Evolutionary conservation across 30 jellyfish, hydroid and myxozoan genomes (phyloP).

Genomic region (Nemopilema nomurai): DNA sequence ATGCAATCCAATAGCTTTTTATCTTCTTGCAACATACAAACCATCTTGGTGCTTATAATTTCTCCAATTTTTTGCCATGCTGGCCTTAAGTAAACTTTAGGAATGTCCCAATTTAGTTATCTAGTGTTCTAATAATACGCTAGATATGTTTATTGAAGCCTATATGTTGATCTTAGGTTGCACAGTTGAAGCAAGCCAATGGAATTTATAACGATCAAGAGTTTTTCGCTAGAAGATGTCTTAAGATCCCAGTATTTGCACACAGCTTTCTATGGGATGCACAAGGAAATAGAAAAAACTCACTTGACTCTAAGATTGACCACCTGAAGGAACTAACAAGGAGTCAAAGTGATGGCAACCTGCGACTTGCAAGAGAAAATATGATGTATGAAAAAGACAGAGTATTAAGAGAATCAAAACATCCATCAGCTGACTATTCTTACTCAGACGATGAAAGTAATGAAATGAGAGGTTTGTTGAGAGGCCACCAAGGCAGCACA

Average conservation of each 20-base stretch:
- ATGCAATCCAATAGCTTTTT: too few species aligned
- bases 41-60: too few species aligned
- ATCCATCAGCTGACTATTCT: slow-evolving; percentile 3
- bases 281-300: slow-evolving; percentile 6
- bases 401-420: neutral
- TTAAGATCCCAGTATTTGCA: slow-evolving; percentile 56
- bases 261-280: slow-evolving; percentile 55
- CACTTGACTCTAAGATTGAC: slow-evolving; percentile 4
- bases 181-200: slow-evolving; percentile 74
- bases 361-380: slow-evolving; percentile 7
- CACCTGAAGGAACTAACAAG: slow-evolving; percentile 6
- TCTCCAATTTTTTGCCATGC: too few species aligned
- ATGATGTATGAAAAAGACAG: slow-evolving; percentile 3
- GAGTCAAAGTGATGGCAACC: slow-evolving; percentile 56
- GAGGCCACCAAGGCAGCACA: neutral
- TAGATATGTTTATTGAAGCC: neutral
- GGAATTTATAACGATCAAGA: slow-evolving; percentile 68
- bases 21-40: too few species aligned
- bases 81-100: too few species aligned
- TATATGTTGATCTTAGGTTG: slow-evolving; percentile 27
- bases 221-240: slow-evolving; percentile 31
- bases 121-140: too few species aligned
- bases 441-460: slow-evolving; percentile 41
- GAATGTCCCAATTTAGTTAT: too few species aligned
- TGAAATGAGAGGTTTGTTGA: slow-evolving; percentile 28